These are phyloP conservation scores for Zosterops borbonicus DNA, from an alignment of 2,113 vertebrate genomes.

Conservation along the genomic window DNA sequence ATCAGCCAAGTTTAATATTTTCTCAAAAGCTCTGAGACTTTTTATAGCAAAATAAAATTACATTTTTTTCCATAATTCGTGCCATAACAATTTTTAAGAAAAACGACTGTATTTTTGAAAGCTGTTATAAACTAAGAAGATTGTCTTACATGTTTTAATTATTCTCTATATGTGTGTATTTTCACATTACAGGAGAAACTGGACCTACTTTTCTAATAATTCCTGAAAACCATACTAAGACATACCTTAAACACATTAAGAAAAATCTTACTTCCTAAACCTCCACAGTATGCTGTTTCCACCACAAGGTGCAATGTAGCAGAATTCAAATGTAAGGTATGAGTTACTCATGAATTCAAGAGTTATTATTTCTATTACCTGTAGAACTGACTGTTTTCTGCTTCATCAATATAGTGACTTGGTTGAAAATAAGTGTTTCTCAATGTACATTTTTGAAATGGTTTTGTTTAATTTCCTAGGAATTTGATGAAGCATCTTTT, in stretches of 20 bases:
- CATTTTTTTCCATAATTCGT: not conserved
- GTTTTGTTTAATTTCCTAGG: conserved; percentile 35
- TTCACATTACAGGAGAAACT: not conserved
- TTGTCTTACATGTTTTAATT: not conserved
- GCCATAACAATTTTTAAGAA: not conserved
- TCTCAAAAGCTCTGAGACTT: not conserved
- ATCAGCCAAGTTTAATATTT: not conserved
- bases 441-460: conserved; percentile 47
- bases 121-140: not conserved
- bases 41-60: not conserved
- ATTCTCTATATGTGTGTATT: not conserved
- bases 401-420: conserved; percentile 43
- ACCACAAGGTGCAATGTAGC: not conserved
- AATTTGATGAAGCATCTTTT: conserved; percentile 47
- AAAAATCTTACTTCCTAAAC: not conserved
- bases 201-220: not conserved
- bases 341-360: not conserved
- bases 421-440: conserved; percentile 51
- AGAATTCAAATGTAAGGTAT: conserved; percentile 37
- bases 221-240: not conserved
- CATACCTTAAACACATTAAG: not conserved
- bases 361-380: not conserved
- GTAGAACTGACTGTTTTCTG: conserved; percentile 40
- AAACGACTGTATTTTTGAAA: not conserved
- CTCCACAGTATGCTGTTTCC: not conserved